Percentiles rank a stretch among this genome's conserved stretches.
phyloP scores from a whole-genome alignment of 1,140 invertebrate genomes.

The Drosophila tani region DNA sequence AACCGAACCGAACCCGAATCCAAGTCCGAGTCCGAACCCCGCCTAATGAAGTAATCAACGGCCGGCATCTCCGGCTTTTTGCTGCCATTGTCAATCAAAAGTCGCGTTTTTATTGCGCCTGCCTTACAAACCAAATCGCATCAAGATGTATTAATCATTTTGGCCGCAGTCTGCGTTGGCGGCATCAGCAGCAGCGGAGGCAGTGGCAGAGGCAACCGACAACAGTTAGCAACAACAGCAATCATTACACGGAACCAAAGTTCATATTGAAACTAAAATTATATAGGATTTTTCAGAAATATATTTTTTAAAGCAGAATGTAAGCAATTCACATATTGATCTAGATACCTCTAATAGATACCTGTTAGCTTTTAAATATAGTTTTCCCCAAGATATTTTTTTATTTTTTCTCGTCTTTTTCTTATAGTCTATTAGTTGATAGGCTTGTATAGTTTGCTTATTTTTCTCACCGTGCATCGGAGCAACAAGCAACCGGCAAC shows the following conservation, averaged over 20 bases:
- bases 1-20: conserved; percentile 17
- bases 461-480: background rate
- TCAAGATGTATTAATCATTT: conserved; percentile 84
- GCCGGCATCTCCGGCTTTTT: conserved; percentile 69
- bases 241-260: background rate
- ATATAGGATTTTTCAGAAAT: too few species aligned
- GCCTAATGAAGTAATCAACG: conserved; percentile 79
- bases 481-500: conserved; percentile 36
- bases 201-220: conserved; percentile 23
- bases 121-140: conserved; percentile 80
- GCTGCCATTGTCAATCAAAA: conserved; percentile 78
- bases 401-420: background rate
- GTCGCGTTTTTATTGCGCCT: conserved; percentile 76
- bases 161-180: conserved; percentile 63
- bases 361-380: too few species aligned
- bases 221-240: conserved; percentile 29
- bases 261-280: background rate
- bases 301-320: too few species aligned
- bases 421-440: too few species aligned
- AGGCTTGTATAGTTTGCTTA: too few species aligned
- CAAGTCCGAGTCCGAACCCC: conserved; percentile 19
- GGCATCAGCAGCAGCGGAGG: conserved; percentile 35
- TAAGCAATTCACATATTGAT: too few species aligned
- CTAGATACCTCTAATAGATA: too few species aligned
- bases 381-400: too few species aligned